These are phyloP conservation scores for Onychostoma macrolepis DNA, from an alignment of 2,113 vertebrate species.

Conservation along the genomic window DNA sequence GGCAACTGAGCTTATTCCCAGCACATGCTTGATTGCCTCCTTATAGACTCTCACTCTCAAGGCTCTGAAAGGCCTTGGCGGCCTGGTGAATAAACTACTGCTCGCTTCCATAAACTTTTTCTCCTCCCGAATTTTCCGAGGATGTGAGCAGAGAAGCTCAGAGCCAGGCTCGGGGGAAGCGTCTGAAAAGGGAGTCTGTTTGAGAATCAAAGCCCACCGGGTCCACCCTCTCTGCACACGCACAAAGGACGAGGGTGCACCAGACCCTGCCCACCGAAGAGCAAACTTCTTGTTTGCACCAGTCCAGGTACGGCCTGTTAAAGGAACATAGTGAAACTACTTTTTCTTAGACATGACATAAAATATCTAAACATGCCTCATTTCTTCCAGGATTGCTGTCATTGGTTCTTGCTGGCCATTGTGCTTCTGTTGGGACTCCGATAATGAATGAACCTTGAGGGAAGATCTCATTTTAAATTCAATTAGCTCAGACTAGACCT, in stretches of 20 bases:
- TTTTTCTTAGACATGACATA: neutral
- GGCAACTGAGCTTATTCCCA: constrained; percentile 91
- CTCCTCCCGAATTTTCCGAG: constrained; percentile 90
- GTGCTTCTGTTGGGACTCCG: neutral
- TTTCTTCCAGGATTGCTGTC: neutral
- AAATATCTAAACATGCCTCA: neutral
- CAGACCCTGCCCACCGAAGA: constrained; percentile 18
- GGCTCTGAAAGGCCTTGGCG: constrained; percentile 86
- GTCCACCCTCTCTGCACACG: constrained; percentile 70
- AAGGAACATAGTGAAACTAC: neutral
- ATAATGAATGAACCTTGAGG: constrained; percentile 16
- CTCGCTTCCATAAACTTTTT: constrained; percentile 94
- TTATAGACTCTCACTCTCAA: constrained; percentile 88
- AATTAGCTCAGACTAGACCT: constrained; percentile 15
- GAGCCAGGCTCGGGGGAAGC: constrained; percentile 80
- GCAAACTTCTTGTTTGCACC: constrained; percentile 6
- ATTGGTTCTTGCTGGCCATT: neutral
- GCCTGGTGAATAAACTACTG: constrained; percentile 89
- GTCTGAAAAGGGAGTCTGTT: constrained; percentile 84
- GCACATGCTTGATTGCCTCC: constrained; percentile 94
- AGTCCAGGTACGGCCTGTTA: neutral
- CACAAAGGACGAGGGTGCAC: constrained; percentile 51
- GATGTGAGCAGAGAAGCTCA: constrained; percentile 88
- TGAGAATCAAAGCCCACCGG: constrained; percentile 84
- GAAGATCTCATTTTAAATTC: constrained; percentile 40